Evolutionary conservation across 1,140 invertebrate genomes (phyloP).

Genomic region (Microplitis mediator): DNA sequence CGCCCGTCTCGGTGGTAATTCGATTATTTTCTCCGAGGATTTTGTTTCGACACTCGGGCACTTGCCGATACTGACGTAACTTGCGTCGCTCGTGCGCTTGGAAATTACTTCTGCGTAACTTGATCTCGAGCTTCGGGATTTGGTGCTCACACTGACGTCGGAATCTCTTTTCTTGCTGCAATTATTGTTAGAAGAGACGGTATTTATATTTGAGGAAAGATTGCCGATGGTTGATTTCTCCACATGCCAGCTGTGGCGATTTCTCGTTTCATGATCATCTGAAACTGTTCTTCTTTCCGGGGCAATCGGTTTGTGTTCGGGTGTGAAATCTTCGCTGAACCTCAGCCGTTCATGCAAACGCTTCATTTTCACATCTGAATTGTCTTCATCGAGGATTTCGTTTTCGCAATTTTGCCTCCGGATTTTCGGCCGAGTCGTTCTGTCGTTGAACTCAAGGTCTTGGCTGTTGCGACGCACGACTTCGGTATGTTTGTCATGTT

Average conservation of each 20-base stretch:
- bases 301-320: constrained; percentile 1
- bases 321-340: constrained; percentile 40
- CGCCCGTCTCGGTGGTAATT: constrained; percentile 37
- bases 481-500: neutral
- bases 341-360: constrained; percentile 38
- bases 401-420: neutral
- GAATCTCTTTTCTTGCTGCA: constrained; percentile 28
- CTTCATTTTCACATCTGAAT: constrained; percentile 32
- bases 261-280: constrained; percentile 42
- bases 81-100: constrained; percentile 30
- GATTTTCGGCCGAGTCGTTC: constrained; percentile 5
- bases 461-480: constrained; percentile 40
- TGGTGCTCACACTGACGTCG: constrained; percentile 15
- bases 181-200: neutral
- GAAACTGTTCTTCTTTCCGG: constrained; percentile 43
- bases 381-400: constrained; percentile 24
- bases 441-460: constrained; percentile 46
- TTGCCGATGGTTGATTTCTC: too few species aligned
- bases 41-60: constrained; percentile 34
- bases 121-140: neutral
- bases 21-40: constrained; percentile 15
- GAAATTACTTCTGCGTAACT: constrained; percentile 34
- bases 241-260: neutral
- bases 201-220: too few species aligned
- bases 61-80: constrained; percentile 35